Evolutionary conservation across 1,140 invertebrate genomes (phyloP).

Genomic region (Ladona fulva): DNA sequence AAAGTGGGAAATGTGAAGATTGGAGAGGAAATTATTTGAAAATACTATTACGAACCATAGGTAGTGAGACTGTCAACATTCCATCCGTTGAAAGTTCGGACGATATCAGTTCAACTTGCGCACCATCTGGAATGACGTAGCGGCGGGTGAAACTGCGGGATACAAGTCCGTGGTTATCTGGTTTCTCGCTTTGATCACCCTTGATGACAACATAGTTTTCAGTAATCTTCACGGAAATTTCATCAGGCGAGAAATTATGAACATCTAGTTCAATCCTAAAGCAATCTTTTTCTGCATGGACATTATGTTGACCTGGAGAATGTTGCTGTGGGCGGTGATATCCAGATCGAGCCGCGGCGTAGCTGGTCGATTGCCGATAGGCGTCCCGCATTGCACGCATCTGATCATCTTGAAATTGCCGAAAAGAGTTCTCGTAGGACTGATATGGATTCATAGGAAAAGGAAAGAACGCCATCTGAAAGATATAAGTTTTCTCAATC

Average conservation of each 20-base stretch:
- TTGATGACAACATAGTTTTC: constrained; percentile 56
- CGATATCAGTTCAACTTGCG: constrained; percentile 46
- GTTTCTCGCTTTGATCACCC: constrained; percentile 57
- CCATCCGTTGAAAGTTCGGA: constrained; percentile 53
- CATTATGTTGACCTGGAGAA: constrained; percentile 1
- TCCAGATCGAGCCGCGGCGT: not conserved
- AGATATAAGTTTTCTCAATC: too few relatives aligned
- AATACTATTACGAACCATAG: constrained; percentile 29
- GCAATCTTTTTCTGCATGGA: not conserved
- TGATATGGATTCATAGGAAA: too few relatives aligned
- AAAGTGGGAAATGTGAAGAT: too few relatives aligned
- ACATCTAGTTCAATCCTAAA: constrained; percentile 58
- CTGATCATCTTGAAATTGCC: not conserved
- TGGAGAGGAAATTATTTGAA: not conserved
- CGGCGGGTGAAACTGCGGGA: constrained; percentile 52
- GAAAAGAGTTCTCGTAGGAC: not conserved
- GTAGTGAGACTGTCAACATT: constrained; percentile 49
- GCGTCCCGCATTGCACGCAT: not conserved
- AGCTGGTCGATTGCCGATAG: not conserved
- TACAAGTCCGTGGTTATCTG: constrained; percentile 51
- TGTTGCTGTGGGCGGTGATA: not conserved
- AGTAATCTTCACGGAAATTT: constrained; percentile 64
- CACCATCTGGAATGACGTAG: constrained; percentile 51
- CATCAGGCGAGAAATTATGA: constrained; percentile 68
- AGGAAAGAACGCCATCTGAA: too few relatives aligned